Evolutionary conservation across 2,797 vertebrate species (phyloP).

Genomic region (Picus viridis): DNA sequence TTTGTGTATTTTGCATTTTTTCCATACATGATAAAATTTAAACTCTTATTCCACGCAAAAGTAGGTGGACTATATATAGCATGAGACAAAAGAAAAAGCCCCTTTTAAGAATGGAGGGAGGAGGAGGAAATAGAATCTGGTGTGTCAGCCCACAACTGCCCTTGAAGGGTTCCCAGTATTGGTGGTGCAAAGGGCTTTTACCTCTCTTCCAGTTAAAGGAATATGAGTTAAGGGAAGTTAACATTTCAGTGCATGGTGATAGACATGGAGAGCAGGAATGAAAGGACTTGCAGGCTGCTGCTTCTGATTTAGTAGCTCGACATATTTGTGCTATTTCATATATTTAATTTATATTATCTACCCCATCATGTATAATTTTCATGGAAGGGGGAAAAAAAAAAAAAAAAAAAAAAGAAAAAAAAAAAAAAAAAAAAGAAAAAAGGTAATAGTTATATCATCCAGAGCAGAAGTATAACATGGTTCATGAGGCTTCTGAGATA

Average conservation of each 20-base stretch:
- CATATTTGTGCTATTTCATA: not conserved
- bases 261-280: not conserved
- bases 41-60: not conserved
- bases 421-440: not conserved
- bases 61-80: not conserved
- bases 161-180: not conserved
- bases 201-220: not conserved
- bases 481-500: constrained; percentile 25
- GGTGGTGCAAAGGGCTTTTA: not conserved
- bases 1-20: not conserved
- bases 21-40: not conserved
- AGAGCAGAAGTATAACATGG: not conserved
- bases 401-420: not conserved
- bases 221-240: not conserved
- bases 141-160: not conserved
- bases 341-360: constrained; percentile 27
- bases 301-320: not conserved
- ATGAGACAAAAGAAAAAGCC: not conserved
- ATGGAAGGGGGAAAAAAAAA: not conserved
- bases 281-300: not conserved
- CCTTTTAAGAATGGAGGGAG: not conserved
- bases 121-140: not conserved
- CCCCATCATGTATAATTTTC: constrained; percentile 5
- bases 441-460: not conserved
- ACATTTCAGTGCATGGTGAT: not conserved